These are phyloP conservation scores for Ciconia boyciana DNA, from an alignment of 2,113 vertebrate species.

Conservation along the genomic window DNA sequence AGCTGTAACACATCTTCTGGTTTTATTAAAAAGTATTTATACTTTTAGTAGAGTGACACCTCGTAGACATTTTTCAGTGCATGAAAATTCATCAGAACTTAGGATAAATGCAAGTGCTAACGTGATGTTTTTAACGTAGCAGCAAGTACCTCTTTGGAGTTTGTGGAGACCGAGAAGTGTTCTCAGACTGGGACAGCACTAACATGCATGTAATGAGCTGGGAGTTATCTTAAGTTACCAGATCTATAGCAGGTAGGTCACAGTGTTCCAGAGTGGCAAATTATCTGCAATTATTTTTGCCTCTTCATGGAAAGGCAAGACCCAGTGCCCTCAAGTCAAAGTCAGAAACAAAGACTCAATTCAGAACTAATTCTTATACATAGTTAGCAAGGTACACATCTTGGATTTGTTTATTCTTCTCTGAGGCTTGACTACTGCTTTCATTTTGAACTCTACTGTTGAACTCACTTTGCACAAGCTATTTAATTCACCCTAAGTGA, in stretches of 20 bases:
- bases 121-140: not conserved
- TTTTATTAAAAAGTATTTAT: not conserved
- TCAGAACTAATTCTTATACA: not conserved
- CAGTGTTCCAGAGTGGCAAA: not conserved
- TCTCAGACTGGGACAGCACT: not conserved
- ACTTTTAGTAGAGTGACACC: not conserved
- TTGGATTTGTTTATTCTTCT: not conserved
- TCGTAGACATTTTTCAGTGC: not conserved
- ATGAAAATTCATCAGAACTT: not conserved
- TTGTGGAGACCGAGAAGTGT: not conserved
- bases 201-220: not conserved
- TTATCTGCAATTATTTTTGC: not conserved
- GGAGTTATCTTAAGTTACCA: not conserved
- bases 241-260: not conserved
- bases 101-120: not conserved
- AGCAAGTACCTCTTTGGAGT: not conserved
- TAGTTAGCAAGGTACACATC: not conserved
- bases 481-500: not conserved
- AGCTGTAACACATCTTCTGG: not conserved
- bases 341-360: not conserved
- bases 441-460: not conserved
- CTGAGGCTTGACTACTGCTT: not conserved
- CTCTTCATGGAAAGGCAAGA: not conserved
- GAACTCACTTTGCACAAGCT: not conserved
- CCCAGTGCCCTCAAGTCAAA: not conserved